phyloP scores from a whole-genome alignment of 2,888 invertebrate genomes.

The Drosophila melanosoma region DNA sequence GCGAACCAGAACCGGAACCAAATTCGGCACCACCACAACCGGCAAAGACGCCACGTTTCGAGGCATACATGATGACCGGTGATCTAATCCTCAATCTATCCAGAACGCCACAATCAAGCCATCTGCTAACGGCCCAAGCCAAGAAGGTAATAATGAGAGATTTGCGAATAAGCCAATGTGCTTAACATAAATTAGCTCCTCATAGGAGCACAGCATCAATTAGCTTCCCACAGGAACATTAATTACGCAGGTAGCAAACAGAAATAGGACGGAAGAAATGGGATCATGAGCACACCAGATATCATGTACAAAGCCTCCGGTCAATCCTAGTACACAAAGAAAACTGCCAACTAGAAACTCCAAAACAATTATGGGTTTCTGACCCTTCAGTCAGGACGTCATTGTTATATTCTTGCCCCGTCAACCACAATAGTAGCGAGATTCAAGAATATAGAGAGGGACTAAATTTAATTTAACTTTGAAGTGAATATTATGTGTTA shows the following conservation, averaged over 20 bases:
- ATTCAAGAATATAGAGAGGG: too few species aligned
- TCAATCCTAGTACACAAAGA: not conserved
- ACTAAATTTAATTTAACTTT: too few species aligned
- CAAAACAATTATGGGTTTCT: too few species aligned
- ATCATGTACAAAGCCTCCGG: not conserved
- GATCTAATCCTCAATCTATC: conserved; percentile 97
- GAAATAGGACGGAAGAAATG: too few species aligned
- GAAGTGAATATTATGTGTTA: too few species aligned
- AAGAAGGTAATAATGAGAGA: conserved; percentile 81
- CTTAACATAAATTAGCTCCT: not conserved
- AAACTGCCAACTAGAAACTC: too few species aligned
- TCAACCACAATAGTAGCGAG: too few species aligned
- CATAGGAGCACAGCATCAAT: too few species aligned
- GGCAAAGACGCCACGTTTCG: conserved; percentile 88
- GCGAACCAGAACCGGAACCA: conserved; percentile 73
- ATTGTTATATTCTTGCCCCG: too few species aligned
- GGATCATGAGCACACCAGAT: not conserved
- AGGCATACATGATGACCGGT: conserved; percentile 99
- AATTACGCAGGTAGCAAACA: too few species aligned
- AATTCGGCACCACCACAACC: conserved; percentile 83
- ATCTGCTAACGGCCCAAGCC: conserved; percentile 86
- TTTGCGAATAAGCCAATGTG: not conserved
- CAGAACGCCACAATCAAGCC: conserved; percentile 89
- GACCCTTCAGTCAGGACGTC: too few species aligned
- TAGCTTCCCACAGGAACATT: too few species aligned